phyloP scores from a whole-genome alignment of 2,888 invertebrate genomes.

The Megastigmus dorsalis region DNA sequence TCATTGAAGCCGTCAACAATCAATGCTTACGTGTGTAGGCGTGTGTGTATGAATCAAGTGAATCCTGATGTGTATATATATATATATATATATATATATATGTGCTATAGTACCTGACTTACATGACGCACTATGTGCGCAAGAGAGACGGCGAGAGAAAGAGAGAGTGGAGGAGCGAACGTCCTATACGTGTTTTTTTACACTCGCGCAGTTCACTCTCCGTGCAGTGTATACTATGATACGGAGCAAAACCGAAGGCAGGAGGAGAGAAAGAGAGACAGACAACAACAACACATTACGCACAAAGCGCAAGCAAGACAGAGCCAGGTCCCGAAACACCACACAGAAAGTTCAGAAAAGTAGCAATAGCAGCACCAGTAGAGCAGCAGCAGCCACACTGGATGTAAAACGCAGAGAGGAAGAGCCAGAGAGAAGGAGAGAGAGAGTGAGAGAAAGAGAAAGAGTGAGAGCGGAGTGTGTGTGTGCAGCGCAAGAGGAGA shows the following conservation, averaged over 20 bases:
- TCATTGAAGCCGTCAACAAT: too few relatives aligned
- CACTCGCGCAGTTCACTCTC: not conserved
- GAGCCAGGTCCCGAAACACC: not conserved
- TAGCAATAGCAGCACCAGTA: not conserved
- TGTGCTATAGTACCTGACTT: too few relatives aligned
- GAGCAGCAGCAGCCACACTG: too few relatives aligned
- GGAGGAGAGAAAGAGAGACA: not conserved
- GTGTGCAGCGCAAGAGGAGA: too few relatives aligned
- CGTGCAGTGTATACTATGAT: too few relatives aligned
- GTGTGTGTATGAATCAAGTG: too few relatives aligned
- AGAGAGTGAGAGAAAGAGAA: not conserved
- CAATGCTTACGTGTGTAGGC: too few relatives aligned
- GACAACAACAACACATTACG: not conserved
- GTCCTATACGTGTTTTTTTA: conserved; percentile 25
- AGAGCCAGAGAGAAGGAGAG: conserved; percentile 6
- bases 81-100: too few relatives aligned
- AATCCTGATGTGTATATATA: too few relatives aligned
- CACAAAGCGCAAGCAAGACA: not conserved
- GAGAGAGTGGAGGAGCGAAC: not conserved
- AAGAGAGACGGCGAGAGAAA: not conserved
- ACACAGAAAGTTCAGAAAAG: not conserved
- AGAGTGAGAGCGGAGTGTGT: not conserved
- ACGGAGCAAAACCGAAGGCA: conserved; percentile 18
- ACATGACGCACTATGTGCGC: too few relatives aligned
- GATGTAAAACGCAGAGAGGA: not conserved